Base-by-base conservation (phyloP, 2,888 invertebrate species). In the Psylliodes chrysocephalus region DNA sequence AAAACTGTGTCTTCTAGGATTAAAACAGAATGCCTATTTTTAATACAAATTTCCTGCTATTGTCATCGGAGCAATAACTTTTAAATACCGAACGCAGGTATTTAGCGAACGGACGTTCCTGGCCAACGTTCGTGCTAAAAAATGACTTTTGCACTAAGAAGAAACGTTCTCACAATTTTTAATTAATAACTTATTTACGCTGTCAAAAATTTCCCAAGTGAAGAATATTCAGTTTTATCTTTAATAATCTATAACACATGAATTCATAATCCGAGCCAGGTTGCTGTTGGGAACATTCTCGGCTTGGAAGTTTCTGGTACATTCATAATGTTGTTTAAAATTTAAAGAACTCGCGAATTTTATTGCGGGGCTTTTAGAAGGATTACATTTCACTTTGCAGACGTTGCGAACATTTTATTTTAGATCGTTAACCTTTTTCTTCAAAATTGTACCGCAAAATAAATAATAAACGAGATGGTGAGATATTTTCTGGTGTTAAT, bases 371-470 rank as follows among this genome's bases (percentile, higher is more conserved):
- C 49, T 49, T 49, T 49, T 28, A 49, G 49, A 49, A 49, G 28
- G 49, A 49, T 49, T 49, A 49, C 49, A 49, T 49, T n/a, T 49
- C 49, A 49, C 49, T 49, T 49, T 28, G 10, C n/a, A n/a, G 5
- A 8, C 49, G 14, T 38, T n/a, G 25, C 25, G 42, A 12, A 49
- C 25, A 17, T 42, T 42, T 15, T 42, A 3, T 7, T 6, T 42
- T n/a, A n/a, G n/a, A 17, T n/a, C 42, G 12, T 2, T 7, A 42
- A 17, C 18, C 17, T 28, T 15, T 18, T 28, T 18, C 8, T 28
- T 18, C 8, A 12, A 49, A 49, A 49, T 49, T 49, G 49, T 25
- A 49, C 25, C 49, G 14, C 19, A 5, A 12, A 8, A 14, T 49
- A 8, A 42, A 42, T 49, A 49, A 49, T 28, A 28, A 28, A 28